A percentile compares a stretch with the other conserved stretches of the same genome.
phyloP scores from a whole-genome alignment of 2,113 vertebrate genomes.

The Mesitornis unicolor region DNA sequence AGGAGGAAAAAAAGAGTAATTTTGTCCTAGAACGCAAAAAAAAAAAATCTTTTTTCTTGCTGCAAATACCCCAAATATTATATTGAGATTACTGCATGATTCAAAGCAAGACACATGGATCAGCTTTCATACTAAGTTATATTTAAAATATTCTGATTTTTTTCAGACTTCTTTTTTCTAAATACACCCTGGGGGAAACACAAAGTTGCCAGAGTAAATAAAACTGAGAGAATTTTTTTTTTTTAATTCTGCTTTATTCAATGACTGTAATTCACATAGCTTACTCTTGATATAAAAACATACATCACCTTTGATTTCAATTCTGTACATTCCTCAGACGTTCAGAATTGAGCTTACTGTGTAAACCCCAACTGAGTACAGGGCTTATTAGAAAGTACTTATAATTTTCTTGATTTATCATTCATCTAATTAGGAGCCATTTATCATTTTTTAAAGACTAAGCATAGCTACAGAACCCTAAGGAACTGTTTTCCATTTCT shows the following conservation, averaged over 20 bases:
- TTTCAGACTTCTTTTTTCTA: background rate
- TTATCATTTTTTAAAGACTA: background rate
- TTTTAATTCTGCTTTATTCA: background rate
- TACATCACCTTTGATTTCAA: background rate
- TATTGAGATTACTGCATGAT: background rate
- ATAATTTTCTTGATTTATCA: background rate
- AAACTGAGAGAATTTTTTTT: background rate
- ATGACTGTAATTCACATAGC: background rate
- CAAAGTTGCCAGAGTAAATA: background rate
- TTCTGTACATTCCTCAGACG: background rate
- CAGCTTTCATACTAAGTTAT: background rate
- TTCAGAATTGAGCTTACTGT: background rate
- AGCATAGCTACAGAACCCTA: background rate
- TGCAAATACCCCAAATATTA: background rate
- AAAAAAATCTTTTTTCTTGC: background rate
- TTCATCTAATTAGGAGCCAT: background rate
- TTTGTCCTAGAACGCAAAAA: background rate
- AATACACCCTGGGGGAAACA: background rate
- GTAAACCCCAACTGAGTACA: background rate
- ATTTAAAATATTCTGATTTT: background rate
- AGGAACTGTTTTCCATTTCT: background rate
- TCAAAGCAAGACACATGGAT: background rate
- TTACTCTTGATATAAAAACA: background rate
- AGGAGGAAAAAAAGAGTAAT: background rate
- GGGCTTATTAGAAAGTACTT: background rate